These are phyloP conservation scores for Myotis findleyi DNA, from an alignment of 2,797 vertebrate genomes.

Conservation along the genomic window DNA sequence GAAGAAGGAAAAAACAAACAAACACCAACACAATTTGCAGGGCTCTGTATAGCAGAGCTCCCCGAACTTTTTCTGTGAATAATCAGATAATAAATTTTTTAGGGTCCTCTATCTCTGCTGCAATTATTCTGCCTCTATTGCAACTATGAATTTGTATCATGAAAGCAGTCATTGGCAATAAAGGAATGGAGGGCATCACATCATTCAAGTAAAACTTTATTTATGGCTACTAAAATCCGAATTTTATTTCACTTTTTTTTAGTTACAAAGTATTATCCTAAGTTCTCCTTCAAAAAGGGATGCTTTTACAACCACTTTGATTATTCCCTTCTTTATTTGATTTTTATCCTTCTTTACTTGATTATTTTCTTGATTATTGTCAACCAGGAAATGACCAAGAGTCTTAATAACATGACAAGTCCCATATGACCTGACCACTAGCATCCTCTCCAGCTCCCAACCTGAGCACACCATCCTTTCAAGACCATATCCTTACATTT, in stretches of 20 bases:
- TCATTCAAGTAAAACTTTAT: not conserved
- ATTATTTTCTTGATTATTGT: not conserved
- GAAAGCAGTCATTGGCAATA: not conserved
- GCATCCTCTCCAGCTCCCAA: not conserved
- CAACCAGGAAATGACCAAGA: conserved; percentile 31
- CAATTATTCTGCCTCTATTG: not conserved
- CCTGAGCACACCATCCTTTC: not conserved
- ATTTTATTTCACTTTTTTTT: not conserved
- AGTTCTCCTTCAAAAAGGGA: not conserved
- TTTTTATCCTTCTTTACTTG: not conserved
- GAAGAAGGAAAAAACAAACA: not conserved
- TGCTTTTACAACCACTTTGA: not conserved
- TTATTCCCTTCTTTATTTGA: not conserved
- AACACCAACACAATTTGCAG: not conserved
- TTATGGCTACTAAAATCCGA: not conserved
- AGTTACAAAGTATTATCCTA: not conserved
- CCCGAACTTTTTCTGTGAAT: not conserved
- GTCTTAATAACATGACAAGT: not conserved
- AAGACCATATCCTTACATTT: not conserved
- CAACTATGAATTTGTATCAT: not conserved
- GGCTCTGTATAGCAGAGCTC: not conserved
- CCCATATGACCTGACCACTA: not conserved
- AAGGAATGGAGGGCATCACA: not conserved
- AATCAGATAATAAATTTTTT: not conserved
- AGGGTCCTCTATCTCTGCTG: not conserved